Evolutionary conservation across 1,140 invertebrate genomes (phyloP), one percentile per base, ranked within the genome.

Genomic region (Propsilocerus akamusi): DNA sequence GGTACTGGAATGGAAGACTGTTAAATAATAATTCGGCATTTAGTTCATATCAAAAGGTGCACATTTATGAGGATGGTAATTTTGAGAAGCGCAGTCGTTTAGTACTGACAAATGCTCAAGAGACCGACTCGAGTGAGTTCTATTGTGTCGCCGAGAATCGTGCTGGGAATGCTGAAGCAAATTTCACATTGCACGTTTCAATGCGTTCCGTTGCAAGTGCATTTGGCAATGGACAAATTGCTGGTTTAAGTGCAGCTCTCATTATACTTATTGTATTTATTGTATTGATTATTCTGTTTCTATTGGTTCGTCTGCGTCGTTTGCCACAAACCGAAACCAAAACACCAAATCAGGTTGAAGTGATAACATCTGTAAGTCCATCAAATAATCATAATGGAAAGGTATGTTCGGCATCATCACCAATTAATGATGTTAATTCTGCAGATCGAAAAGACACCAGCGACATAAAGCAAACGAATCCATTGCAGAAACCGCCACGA

Each of bases 101-200:
- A 41, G 74, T 92, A 24, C 72, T 96, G 48, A 87, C 83, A 24
- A 86, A 90, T 60, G 83, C 87, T 11, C 83, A 86, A 59, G 83
- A 90, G 60, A 77, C 83, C 5, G 90, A 96, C 62, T 82, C 84
- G 24, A 86, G 80, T 24, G 85, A 89, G 56, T 95, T 95, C 68
- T 83, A 83, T 57, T 96, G 92, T 64, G 78, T 89, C 0, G 89
- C 88, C 12, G 84, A 90, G 59, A 97, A 97, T 65, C 76, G 81
- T 49, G 90, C 86, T 8, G 94, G 93, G 2, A 86, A 80, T 59
- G 84, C 86, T n/a, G 84, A 90, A 68, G 83, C 86, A 1, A 93
- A 93, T 62, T 91, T 90, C 58, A 92, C 88, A 6, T 68, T 93
- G 10, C 80, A 86, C 58, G 82, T 93, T 26, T 78, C 79, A 25